phyloP scores from a whole-genome alignment of 2,888 invertebrate species.

The Dysmachus trigonus region DNA sequence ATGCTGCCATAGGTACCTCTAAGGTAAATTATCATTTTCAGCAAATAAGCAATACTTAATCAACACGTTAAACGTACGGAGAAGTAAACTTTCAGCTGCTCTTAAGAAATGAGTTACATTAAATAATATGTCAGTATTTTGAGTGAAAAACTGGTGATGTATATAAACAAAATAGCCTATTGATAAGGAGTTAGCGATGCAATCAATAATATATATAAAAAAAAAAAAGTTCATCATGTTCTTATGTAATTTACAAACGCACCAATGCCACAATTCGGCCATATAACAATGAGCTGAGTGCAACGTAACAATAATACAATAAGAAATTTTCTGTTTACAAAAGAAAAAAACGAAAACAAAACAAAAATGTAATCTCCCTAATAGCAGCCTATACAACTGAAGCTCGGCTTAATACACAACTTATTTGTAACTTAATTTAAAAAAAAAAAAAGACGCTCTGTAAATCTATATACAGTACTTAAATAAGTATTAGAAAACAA shows the following conservation, averaged over 20 bases:
- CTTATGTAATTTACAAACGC: background rate
- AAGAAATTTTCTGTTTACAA: background rate
- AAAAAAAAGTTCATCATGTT: background rate
- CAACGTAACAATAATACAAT: background rate
- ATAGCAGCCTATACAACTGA: slow-evolving; percentile 26
- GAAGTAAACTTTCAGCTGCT: background rate
- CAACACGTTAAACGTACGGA: background rate
- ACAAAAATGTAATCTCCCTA: background rate
- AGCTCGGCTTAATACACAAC: background rate
- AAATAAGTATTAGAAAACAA: slow-evolving; percentile 18
- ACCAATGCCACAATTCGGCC: background rate
- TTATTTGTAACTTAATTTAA: background rate
- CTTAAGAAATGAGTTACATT: background rate
- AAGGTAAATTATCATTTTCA: background rate
- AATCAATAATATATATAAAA: background rate
- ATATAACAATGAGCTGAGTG: background rate
- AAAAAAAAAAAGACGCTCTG: background rate
- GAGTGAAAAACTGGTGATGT: background rate
- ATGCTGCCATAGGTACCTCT: background rate
- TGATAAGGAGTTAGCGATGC: background rate
- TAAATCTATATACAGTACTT: slow-evolving; percentile 2
- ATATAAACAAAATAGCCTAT: background rate
- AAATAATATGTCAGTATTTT: background rate
- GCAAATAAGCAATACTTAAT: background rate
- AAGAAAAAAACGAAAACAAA: background rate